Evolutionary conservation across 2,888 invertebrate species (phyloP), one percentile per base, ranked within the genome.

Genomic region (Caenorhabditis sp.): DNA sequence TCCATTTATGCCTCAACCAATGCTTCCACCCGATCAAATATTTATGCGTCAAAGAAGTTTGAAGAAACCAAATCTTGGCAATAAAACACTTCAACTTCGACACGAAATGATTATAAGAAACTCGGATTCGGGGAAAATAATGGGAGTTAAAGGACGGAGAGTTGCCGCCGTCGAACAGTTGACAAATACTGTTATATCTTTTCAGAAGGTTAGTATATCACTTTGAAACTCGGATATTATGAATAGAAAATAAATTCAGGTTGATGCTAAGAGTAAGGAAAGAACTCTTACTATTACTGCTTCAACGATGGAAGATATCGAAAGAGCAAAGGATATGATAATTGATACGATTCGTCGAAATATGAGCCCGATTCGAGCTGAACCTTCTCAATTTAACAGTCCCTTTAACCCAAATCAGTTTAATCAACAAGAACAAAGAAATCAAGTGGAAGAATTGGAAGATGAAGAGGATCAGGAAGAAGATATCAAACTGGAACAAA

Each of bases 121-220:
- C 89, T 93, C 94, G 76, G 95, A 95, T 90, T 95, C 95, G 62
- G 95, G 95, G 87, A 95, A 95, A 93, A 95, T 95, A 94, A 90
- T 89, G 87, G 82, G 82, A 17, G 82, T 82, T 20, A 82, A 82
- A 91, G 96, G 96, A 90, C 92, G 95, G 89, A 92, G 96, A 90
- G 95, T 96, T 90, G 95, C 95, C 91, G 94, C 95, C 93, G 96
- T 96, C 90, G 96, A 96, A 92, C 95, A 95, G 91, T 92, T 96
- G 91, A 95, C 95, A 91, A 95, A 95, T 91, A 95, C 95, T 89
- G 94, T 96, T 90, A 95, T 96, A 91, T 95, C 95, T 90, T 96
- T 96, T 92, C 95, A 96, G 92, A 93, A 95, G 73, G 82, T 81
- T 1, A 25, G 20, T 31, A 25, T 26, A 52, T 4, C 20, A 20